Conservation (phyloP, 2,113 vertebrate genomes). For the Anguilla rostrata region DNA sequence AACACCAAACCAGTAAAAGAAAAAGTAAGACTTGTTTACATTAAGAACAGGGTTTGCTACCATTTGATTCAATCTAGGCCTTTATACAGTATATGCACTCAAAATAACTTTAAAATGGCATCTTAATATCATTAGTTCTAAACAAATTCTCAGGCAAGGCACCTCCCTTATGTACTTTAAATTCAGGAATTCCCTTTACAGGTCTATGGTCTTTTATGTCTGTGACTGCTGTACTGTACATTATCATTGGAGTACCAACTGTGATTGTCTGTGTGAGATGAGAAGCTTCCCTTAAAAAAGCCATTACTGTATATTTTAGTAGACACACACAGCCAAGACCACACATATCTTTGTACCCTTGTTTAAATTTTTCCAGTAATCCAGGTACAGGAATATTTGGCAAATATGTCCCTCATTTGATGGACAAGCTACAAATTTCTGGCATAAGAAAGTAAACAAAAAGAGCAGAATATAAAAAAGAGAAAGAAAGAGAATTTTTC, state of each 20-base stretch:
- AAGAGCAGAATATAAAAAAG: not conserved
- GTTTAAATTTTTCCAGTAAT: not conserved
- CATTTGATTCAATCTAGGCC: too few species aligned
- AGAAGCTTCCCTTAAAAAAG: not conserved
- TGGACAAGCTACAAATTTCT: conserved; percentile 6
- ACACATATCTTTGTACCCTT: not conserved
- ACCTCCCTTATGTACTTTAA: not conserved
- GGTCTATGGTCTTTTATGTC: not conserved
- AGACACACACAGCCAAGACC: not conserved
- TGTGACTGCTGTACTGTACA: too few species aligned
- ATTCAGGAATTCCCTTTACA: not conserved
- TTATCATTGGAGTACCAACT: too few species aligned
- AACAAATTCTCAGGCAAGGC: not conserved
- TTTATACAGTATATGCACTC: too few species aligned
- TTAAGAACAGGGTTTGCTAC: too few species aligned
- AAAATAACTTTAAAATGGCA: too few species aligned
- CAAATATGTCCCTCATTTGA: not conserved
- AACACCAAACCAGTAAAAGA: too few species aligned
- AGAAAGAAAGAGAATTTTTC: not conserved
- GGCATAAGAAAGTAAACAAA: not conserved
- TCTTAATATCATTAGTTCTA: not conserved
- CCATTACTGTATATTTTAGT: not conserved
- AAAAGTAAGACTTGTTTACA: too few species aligned
- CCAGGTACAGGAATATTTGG: not conserved
- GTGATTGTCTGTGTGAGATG: not conserved